These are phyloP conservation scores for Xylophagus ater DNA, from an alignment of 2,888 invertebrate genomes.

Conservation along the genomic window DNA sequence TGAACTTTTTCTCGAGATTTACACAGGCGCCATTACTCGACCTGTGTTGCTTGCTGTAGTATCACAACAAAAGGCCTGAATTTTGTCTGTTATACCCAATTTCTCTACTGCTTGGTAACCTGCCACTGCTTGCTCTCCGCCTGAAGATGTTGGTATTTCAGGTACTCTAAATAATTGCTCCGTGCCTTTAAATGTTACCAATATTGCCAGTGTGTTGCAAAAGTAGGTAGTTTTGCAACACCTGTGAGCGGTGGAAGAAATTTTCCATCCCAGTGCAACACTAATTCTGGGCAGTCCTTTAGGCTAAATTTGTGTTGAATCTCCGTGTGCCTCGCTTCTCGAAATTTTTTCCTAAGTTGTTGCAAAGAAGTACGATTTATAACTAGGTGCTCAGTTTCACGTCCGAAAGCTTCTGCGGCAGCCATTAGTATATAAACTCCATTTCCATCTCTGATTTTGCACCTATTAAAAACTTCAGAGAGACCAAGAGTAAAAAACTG, in stretches of 20 bases:
- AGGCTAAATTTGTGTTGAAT: too few relatives aligned
- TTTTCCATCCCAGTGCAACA: slow-evolving; percentile 4
- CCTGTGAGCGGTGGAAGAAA: not conserved
- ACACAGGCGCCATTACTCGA: not conserved
- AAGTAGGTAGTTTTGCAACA: not conserved
- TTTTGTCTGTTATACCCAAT: slow-evolving; percentile 1
- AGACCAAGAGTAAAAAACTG: too few relatives aligned
- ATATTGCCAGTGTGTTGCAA: not conserved
- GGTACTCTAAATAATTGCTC: slow-evolving; percentile 1
- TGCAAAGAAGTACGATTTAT: too few relatives aligned
- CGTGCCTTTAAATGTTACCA: not conserved
- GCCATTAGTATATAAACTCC: too few relatives aligned
- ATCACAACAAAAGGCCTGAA: not conserved
- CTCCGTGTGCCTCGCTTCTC: too few relatives aligned
- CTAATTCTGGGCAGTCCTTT: too few relatives aligned
- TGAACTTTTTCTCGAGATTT: not conserved
- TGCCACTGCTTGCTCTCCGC: not conserved
- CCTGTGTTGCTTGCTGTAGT: not conserved
- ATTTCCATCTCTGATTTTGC: too few relatives aligned
- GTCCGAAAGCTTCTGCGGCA: too few relatives aligned
- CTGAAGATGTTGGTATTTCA: slow-evolving; percentile 2
- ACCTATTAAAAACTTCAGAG: too few relatives aligned
- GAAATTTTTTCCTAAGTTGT: too few relatives aligned
- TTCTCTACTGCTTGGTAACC: slow-evolving; percentile 2
- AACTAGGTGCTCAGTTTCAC: too few relatives aligned